Base-by-base conservation (phyloP, 2,113 vertebrate genomes). In the Saccopteryx leptura region DNA sequence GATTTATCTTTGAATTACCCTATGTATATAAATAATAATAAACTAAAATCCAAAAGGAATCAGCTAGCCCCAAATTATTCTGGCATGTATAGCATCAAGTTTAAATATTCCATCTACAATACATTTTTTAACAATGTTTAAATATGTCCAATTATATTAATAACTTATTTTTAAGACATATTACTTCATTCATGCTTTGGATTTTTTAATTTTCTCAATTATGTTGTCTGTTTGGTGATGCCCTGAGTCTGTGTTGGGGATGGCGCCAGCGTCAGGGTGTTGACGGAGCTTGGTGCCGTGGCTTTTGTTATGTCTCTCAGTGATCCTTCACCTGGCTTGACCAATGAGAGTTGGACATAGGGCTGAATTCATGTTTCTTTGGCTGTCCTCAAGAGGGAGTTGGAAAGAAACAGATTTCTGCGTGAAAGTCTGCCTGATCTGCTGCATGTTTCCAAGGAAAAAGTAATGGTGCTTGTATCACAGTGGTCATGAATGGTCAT, bases 311-410 rank as follows among this genome's bases (percentile, higher is more conserved):
- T 26, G 46, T 31, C 60, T 69, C 24, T 84, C 52, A 28, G 12
- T 61, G 54, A 48, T 5, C 23, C 26, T 74, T 66, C 11, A 9
- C 52, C 31, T 23, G 13, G 74, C 24, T 18, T 68, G 14, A 14
- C 48, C 9, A 5, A 1, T 63, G 23, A 58, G 3, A 21, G 12
- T 7, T 15, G 5, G 28, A 2, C 1, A 0, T 3, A 24, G 28
- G 33, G 18, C 48, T 31, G 5, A 9, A 4, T 54, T 15, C 26
- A 26, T 52, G 18, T 83, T 87, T 48, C 13, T 76, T 48, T 60
- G 31, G 11, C n/a, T 85, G n/a, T 50, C 68, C 8, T 72, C 48
- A 33, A 21, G 52, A 52, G 54, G 90, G 11, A 80, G 23, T 24
- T 48, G 33, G 54, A 33, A 31, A 33, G 39, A 85, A 11, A 85